Evolutionary conservation across 1,140 invertebrate genomes (phyloP), one percentile per base, ranked within the genome.

Genomic region (Plodia interpunctella): DNA sequence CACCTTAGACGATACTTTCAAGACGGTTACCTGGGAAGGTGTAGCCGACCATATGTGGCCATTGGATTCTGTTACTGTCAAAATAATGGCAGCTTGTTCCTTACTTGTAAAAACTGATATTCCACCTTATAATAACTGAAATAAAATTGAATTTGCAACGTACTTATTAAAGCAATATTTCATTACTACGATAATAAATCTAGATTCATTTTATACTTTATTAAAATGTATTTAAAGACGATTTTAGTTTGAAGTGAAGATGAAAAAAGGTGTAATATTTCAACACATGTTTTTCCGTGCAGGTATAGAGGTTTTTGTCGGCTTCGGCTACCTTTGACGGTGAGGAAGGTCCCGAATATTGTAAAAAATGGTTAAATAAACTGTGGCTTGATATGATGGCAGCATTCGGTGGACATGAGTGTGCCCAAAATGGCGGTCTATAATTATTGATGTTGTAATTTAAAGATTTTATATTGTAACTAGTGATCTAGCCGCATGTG

Each of bases 1-100:
- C 6, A 44, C 13, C 13, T 44, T 44, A n/a, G 38, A 44, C 5
- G 19, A n/a, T 0, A 13, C 5, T 53, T 13, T 1, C 13, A 53
- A 53, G 21, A 35, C 55, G 54, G 28, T 54, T 62, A 69, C 67
- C 67, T 69, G 60, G 49, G 59, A 60, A 69, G 64, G 66, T 64
- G 59, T 57, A 35, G 60, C 25, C 15, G 38, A 58, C 64, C 61
- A 68, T 63, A 44, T 68, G 65, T 30, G 58, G 15, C 19, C 20
- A 57, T 30, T 49, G 49, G 54, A 44, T 57, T 62, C 50, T 44
- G 35, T 62, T 62, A 52, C 60, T 57, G 54, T 62, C 55, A 62
- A 62, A 62, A 62, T 51, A 62, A 25, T 57, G 44, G 21, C 38
- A 5, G 59, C 38, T 53, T 55, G 28, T 15, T 55, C 21, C 28